These are phyloP conservation scores for Bedellia somnulentella DNA, from an alignment of 2,888 invertebrate genomes.

Conservation along the genomic window DNA sequence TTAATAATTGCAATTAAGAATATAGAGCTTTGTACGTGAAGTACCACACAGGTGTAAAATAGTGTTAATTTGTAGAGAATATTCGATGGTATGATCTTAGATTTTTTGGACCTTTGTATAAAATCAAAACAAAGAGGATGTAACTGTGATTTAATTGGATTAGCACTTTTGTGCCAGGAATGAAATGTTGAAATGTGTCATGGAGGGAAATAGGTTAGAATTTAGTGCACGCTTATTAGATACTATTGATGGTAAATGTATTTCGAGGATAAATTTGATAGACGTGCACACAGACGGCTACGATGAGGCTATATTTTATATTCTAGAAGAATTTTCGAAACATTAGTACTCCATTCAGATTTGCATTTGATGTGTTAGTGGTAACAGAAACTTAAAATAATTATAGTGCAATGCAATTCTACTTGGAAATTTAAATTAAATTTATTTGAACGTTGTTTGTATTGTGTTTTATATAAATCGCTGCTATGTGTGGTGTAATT, in stretches of 20 bases:
- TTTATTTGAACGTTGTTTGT: too few relatives aligned
- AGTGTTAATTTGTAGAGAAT: slow-evolving; percentile 39
- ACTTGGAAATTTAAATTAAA: slow-evolving; percentile 21
- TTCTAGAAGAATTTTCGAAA: too few relatives aligned
- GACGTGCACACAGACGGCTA: background rate
- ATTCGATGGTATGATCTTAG: slow-evolving; percentile 27
- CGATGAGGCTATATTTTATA: slow-evolving; percentile 2
- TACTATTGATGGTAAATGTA: background rate
- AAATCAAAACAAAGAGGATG: too few relatives aligned
- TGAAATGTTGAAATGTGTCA: background rate
- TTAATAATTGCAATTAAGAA: slow-evolving; percentile 50
- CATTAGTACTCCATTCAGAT: too few relatives aligned
- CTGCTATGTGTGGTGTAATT: too few relatives aligned
- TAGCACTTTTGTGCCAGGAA: slow-evolving; percentile 45
- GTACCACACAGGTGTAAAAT: slow-evolving; percentile 53
- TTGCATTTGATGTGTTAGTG: too few relatives aligned
- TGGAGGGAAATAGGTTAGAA: slow-evolving; percentile 9
- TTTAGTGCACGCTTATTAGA: slow-evolving; percentile 10
- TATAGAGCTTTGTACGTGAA: slow-evolving; percentile 59
- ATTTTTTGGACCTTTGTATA: too few relatives aligned
- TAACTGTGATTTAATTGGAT: slow-evolving; percentile 54
- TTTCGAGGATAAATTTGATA: too few relatives aligned
- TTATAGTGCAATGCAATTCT: slow-evolving; percentile 47
- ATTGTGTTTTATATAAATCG: too few relatives aligned
- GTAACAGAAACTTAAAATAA: slow-evolving; percentile 28